Percentiles rank a stretch among this genome's conserved stretches.
Conservation (phyloP, 2,797 vertebrate genomes). For the Mus caroli region DNA sequence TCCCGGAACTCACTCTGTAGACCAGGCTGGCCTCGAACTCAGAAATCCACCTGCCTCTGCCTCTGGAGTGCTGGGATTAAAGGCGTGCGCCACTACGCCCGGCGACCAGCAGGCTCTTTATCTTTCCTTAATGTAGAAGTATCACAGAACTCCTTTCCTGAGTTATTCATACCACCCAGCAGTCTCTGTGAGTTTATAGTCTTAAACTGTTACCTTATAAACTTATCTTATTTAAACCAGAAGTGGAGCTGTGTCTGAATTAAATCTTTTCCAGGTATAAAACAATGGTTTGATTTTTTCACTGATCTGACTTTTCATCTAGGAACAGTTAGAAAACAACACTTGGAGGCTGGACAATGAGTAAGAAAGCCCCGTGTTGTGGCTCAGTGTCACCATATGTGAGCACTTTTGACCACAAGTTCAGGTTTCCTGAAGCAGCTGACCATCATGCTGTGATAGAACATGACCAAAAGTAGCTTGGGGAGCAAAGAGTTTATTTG, state of each 20-base stretch:
- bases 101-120: neutral
- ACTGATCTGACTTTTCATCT: neutral
- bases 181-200: neutral
- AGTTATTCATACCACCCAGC: neutral
- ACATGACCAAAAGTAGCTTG: neutral
- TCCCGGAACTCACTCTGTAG: too few species aligned
- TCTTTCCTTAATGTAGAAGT: neutral
- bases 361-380: neutral
- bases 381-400: neutral
- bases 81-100: too few species aligned
- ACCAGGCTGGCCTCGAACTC: too few species aligned
- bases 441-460: neutral
- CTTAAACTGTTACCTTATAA: constrained; percentile 50
- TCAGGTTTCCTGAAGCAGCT: constrained; percentile 24
- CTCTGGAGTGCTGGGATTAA: too few species aligned
- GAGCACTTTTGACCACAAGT: neutral
- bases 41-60: too few species aligned
- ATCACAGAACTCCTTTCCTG: neutral
- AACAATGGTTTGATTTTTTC: constrained; percentile 3
- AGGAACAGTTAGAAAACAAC: neutral
- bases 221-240: constrained; percentile 30
- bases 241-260: constrained; percentile 24
- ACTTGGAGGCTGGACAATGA: neutral
- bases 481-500: neutral
- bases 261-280: neutral